Evolutionary conservation across 2,797 vertebrate species (phyloP), one percentile per base, ranked within the genome.

Genomic region (Sebastes iracundus): DNA sequence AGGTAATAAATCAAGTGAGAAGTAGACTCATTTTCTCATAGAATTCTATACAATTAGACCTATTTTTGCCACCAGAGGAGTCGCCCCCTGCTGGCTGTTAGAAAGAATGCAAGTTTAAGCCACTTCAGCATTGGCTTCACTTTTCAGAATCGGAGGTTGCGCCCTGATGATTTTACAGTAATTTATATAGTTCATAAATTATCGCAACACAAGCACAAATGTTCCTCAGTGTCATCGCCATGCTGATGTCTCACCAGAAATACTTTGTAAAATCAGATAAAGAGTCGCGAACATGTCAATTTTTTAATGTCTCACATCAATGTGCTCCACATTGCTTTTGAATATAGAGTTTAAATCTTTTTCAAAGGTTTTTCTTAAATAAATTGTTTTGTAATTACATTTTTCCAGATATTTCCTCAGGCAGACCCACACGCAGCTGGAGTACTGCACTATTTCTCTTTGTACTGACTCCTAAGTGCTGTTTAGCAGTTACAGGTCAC

Each of bases 401-500:
- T 22, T 53, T 35, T 58, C 9, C n/a, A 49, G 27, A 33, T 25
- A n/a, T 64, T 23, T 53, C 28, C n/a, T 49, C 13, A 12, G 23
- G 32, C 64, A 10, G 30, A 55, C 53, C 10, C 27, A 12, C 20
- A 59, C 49, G 23, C 75, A 87, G 87, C 75, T 33, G 67, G 32
- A 49, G n/a, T 14, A 0, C 38, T 38, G 56, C n/a, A 42, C 25
- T 23, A 1, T 58, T 62, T 68, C 11, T 33, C 46, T 32, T 52
- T 25, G 8, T 12, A 18, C 30, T 49, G 38, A 53, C 28, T 55
- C 30, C 62, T 79, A 20, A 70, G 77, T 53, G 30, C 62, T 68
- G 64, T 62, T 79, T 22, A 58, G 72, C 66, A 25, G 52, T 30
- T 73, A 42, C 79, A 62, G 38, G 64, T 90, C 79, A 79, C 58